Base-by-base conservation (phyloP, 1,140 invertebrate species). In the Brachionus asplanchnoidis region DNA sequence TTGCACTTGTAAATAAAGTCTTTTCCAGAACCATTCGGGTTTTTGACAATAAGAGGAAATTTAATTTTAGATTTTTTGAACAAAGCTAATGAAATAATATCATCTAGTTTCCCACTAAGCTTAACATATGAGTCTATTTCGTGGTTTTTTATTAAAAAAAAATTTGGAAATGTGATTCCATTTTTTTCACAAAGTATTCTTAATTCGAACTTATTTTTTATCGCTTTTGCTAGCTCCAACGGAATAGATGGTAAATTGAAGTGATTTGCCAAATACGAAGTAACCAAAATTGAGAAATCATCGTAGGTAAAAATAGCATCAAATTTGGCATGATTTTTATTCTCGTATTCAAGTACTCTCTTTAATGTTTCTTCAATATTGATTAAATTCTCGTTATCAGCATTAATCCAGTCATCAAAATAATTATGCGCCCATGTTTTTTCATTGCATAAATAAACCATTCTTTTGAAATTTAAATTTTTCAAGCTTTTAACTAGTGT, bases 1-100 rank as follows among this genome's bases (percentile, higher is more conserved):
- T 82, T 65, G 20, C 79, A 82, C 28, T 82, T 82, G 9, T 44
- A 42, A 20, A 82, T 65, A 82, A 82, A 82, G 53, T 68, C 79
- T 82, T 82, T 82, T 14, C 53, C 53, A 11, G 79, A 23, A 14
- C 79, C 79, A 44, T 40, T 40, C 32, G 53, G 14, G 14, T 82
- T 82, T 82, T 82, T 82, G 5, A 82, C 42, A 14, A 82, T 65
- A 14, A 82, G 3, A 23, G 79, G 79, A 82, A 82, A 82, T 14
- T 65, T 42, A 26, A 82, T 60, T 23, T 23, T n/a, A 5, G 12
- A n/a, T 20, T 44, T 65, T 12, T 11, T 6, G 17, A 65, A 53
- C 44, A 36, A 23, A 32, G 53, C 6, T n/a, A 14, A 53, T 36
- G 40, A 53, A 6, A 26, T 28, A 46, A 32, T 4, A 14, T 23